A percentile compares a stretch with the other conserved stretches of the same genome.
These are phyloP conservation scores for Alviniconcha strummeri DNA, from an alignment of 2,888 invertebrate genomes.

Conservation along the genomic window DNA sequence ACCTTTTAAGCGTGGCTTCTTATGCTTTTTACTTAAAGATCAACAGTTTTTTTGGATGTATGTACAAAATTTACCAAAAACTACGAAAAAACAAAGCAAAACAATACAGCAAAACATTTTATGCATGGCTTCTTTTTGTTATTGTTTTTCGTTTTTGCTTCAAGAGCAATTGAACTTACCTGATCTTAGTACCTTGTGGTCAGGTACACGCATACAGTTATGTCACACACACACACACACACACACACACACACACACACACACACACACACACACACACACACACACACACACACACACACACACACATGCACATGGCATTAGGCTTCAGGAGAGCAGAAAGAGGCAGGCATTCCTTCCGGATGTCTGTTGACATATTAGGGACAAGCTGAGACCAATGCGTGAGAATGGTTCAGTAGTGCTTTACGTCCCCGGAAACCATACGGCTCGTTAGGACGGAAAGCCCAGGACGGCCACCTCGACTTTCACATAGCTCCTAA, in stretches of 20 bases:
- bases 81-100: not conserved
- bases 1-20: no score
- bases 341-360: no score
- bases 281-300: constrained; percentile 1
- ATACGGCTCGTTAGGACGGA: no score
- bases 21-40: not conserved
- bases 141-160: not conserved
- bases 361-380: no score
- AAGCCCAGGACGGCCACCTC: no score
- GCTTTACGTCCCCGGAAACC: no score
- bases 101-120: not conserved
- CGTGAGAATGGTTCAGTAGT: no score
- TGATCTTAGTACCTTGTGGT: no score
- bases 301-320: not conserved
- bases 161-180: no score
- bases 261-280: not conserved
- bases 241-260: constrained; percentile 1
- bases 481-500: no score
- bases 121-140: not conserved
- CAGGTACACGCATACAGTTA: not conserved
- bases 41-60: not conserved
- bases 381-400: no score
- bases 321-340: not conserved
- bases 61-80: not conserved
- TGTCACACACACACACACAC: not conserved